Percentiles rank a stretch among this genome's conserved stretches.
phyloP scores from a whole-genome alignment of 2,888 invertebrate genomes.

The Synanthedon vespiformis region DNA sequence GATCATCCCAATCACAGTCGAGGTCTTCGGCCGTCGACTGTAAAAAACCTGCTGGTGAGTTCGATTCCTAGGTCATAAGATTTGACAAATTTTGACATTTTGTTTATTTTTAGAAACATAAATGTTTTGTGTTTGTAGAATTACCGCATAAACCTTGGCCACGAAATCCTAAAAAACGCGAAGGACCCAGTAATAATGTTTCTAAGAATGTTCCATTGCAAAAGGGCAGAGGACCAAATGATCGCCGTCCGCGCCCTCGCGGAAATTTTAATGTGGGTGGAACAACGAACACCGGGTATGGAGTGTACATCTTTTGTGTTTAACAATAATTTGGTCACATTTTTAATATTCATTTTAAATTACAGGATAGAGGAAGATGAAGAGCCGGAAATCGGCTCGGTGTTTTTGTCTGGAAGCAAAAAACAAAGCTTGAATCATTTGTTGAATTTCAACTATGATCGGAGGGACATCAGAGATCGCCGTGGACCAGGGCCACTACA shows the following conservation, averaged over 20 bases:
- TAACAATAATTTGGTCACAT: not conserved
- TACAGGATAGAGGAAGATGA: constrained; percentile 66
- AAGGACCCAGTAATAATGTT: constrained; percentile 68
- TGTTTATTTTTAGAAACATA: constrained; percentile 4
- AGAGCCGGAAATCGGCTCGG: constrained; percentile 83
- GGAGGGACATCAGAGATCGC: constrained; percentile 45
- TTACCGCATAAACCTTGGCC: constrained; percentile 72
- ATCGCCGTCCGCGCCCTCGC: constrained; percentile 79
- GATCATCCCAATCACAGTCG: constrained; percentile 75
- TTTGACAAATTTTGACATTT: constrained; percentile 16
- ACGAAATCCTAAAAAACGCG: constrained; percentile 75
- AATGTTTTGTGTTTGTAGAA: constrained; percentile 25
- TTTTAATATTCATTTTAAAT: not conserved
- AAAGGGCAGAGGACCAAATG: constrained; percentile 76
- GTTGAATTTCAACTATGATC: constrained; percentile 89
- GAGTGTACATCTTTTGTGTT: not conserved
- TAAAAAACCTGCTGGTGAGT: constrained; percentile 79
- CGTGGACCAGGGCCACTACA: constrained; percentile 36
- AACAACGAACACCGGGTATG: constrained; percentile 78
- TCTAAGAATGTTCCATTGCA: constrained; percentile 75
- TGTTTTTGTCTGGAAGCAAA: constrained; percentile 85
- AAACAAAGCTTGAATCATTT: constrained; percentile 94
- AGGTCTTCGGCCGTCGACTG: constrained; percentile 80
- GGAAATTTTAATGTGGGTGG: constrained; percentile 66
- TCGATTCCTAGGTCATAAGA: constrained; percentile 14